Percentiles rank a stretch among this genome's conserved stretches.
Evolutionary conservation across 2,797 vertebrate species (phyloP).

Genomic region (Simalia tracyae): DNA sequence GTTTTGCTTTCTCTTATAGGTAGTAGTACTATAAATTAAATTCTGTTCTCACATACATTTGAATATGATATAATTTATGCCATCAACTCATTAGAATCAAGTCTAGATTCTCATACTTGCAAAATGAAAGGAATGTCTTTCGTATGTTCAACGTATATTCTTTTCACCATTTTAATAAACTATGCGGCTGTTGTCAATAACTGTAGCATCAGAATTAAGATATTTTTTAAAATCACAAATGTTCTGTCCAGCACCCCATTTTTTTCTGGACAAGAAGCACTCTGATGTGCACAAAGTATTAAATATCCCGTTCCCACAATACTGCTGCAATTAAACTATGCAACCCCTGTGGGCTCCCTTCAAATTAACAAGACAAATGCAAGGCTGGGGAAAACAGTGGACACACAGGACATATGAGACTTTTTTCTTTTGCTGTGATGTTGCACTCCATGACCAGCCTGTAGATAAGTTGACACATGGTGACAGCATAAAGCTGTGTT

Average conservation of each 20-base stretch:
- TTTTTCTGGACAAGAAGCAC: neutral
- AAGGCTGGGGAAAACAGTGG: neutral
- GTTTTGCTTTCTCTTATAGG: conserved; percentile 62
- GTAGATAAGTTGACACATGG: neutral
- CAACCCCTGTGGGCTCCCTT: neutral
- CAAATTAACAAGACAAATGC: neutral
- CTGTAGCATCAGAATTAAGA: neutral
- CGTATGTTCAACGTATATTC: neutral
- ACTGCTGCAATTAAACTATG: neutral
- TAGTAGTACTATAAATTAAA: conserved; percentile 58
- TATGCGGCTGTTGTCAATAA: neutral
- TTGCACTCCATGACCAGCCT: neutral
- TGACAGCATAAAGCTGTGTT: conserved; percentile 3
- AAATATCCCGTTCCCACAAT: neutral
- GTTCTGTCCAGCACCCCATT: neutral
- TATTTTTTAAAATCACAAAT: neutral
- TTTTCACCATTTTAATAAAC: neutral
- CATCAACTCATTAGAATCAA: conserved; percentile 29
- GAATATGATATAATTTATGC: conserved; percentile 53
- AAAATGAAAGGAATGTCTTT: neutral
- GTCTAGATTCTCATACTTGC: neutral
- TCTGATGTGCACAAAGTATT: neutral
- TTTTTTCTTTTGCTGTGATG: neutral
- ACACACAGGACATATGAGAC: too few relatives aligned
- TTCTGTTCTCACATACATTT: conserved; percentile 41